Evolutionary conservation across 2,113 vertebrate genomes (phyloP), one percentile per base, ranked within the genome.

Genomic region (Caloenas nicobarica): DNA sequence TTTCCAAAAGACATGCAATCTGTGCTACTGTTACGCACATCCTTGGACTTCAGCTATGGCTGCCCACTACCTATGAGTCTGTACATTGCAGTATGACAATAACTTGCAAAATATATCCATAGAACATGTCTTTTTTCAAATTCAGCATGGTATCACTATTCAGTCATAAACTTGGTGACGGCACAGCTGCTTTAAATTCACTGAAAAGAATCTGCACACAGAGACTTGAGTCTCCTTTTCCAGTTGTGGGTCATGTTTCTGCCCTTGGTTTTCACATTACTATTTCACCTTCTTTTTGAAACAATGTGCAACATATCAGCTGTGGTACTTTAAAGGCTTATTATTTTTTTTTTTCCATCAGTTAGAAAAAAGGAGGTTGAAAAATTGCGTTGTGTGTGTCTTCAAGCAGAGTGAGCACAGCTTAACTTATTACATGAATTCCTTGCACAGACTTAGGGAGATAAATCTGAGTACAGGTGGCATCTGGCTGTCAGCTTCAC

Each of bases 21-120:
- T 62, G 25, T 74, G 48, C 23, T 34, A 13, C 16, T 61, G 4
- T 38, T n/a, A 29, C 0, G 2, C 0, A 2, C 10, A 25, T 24
- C 16, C 28, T 76, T 57, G 16, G 28, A 48, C 31, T 56, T 29
- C 2, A 9, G 68, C 62, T 34, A 3, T 34, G 26, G 26, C n/a
- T 58, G n/a, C 12, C 42, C 8, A 23, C 40, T 57, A 26, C 33
- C n/a, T 48, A 23, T n/a, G 56, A 60, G 14, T 38, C 31, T 69
- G 15, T 31, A 48, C 33, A 13, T 58, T 7, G 2, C 48, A 21
- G 19, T 17, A 18, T 50, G 71, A 29, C 29, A 71, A 31, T 72
- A 88, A 81, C 36, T 65, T 80, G 51, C 48, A 65, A 74, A 71
- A 40, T 40, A 51, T 5, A 26, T 15, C 48, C 16, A 28, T 11